A percentile compares a stretch with the other conserved stretches of the same genome.
phyloP scores from a whole-genome alignment of 2,888 invertebrate genomes.

The Calameuta filiformis region DNA sequence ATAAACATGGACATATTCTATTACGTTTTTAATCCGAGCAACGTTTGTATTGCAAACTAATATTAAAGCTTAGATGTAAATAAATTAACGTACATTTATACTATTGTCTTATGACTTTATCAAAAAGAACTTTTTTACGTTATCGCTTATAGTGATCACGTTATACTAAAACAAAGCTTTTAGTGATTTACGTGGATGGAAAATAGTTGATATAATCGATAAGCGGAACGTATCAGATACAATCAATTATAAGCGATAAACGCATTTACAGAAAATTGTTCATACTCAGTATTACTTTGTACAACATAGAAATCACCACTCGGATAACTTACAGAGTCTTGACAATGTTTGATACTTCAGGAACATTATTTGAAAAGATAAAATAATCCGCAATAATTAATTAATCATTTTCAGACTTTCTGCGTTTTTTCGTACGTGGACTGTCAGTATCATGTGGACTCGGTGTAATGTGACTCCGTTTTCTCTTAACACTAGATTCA shows the following conservation, averaged over 20 bases:
- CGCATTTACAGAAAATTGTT: not conserved
- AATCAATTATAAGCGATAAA: not conserved
- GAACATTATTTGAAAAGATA: not conserved
- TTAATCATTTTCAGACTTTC: slow-evolving; percentile 62
- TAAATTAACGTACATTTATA: not conserved
- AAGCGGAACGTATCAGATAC: not conserved
- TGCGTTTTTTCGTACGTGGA: slow-evolving; percentile 57
- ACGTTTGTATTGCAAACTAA: not conserved
- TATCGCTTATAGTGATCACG: not conserved
- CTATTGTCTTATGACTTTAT: not conserved
- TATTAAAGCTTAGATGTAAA: not conserved
- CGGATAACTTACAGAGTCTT: not conserved
- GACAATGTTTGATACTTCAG: not conserved
- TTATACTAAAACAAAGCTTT: not conserved
- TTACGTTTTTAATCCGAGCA: not conserved
- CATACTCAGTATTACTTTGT: not conserved
- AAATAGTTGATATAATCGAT: not conserved
- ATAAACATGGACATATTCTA: not conserved
- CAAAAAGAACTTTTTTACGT: not conserved
- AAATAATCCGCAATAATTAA: not conserved
- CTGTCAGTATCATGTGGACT: slow-evolving; percentile 59
- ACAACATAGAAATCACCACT: not conserved
- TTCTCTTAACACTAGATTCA: slow-evolving; percentile 54
- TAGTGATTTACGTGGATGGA: not conserved
- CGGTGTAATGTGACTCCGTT: slow-evolving; percentile 59